Base-by-base conservation (phyloP, 2,113 vertebrate genomes). In the Rhombomys opimus region DNA sequence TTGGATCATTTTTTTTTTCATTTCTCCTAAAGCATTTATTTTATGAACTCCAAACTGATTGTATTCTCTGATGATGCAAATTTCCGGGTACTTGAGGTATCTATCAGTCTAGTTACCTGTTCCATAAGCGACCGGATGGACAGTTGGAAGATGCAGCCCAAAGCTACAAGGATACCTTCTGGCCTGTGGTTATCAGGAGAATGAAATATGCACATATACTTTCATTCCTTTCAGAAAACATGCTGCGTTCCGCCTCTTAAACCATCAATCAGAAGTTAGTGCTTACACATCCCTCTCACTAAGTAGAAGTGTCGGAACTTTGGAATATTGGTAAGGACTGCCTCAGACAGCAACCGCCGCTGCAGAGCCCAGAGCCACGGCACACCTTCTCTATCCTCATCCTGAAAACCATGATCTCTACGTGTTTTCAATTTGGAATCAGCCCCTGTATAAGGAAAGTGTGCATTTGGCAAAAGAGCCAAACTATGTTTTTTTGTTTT, bases 351-450 rank as follows among this genome's bases (percentile, higher is more conserved):
- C 54, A 80, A 35, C 2, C 1, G 1, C 27, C 1, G 25, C 25
- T 46, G 30, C 10, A 57, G 78, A 81, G 27, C 20, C 50, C 50
- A 52, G 46, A 32, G 46, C 27, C 27, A 52, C 50, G 57, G 57
- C 3, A 2, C 11, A 57, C 57, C 80, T 67, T 57, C 82, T 89
- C 54, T 80, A 11, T 57, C 61, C 80, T 93, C 41, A 59, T 54
- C 73, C 72, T 80, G 57, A 46, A 87, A 87, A 80, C 89, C 27
- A 15, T 32, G 38, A 77, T 73, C 10, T 77, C 59, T 78, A 67
- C n/a, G 41, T 90, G 67, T 50, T 88, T 96, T 92, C 57, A 72
- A 10, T 95, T 87, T 90, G 88, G 50, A 92, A 92, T 90, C 57
- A 87, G 35, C 9, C 20, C 27, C 9, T 68, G 10, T n/a, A 2